phyloP scores from a whole-genome alignment of 37 sponge, comb jelly and placozoan species.

The Diacarnus erythraeanus region DNA sequence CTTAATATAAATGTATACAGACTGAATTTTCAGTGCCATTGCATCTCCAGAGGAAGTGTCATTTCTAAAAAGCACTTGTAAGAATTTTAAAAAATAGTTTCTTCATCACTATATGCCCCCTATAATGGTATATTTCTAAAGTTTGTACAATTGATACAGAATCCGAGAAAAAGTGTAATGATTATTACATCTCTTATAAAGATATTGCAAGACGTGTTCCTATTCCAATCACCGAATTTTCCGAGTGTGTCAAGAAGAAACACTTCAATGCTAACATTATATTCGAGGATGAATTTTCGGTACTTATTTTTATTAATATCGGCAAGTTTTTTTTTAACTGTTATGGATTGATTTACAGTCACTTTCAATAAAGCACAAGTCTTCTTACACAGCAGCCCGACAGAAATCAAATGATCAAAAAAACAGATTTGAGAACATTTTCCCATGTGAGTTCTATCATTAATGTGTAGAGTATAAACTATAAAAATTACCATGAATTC shows the following conservation, averaged over 20 bases:
- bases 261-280: conserved; percentile 54
- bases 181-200: background rate
- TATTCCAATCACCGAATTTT: conserved; percentile 55
- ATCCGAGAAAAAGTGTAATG: no score
- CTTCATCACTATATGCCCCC: no score
- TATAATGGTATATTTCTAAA: no score
- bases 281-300: conserved; percentile 73
- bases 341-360: conserved; percentile 27
- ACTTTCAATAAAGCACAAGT: conserved; percentile 16
- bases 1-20: no score
- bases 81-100: no score
- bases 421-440: conserved; percentile 71
- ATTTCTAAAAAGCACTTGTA: no score
- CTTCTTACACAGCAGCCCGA: conserved; percentile 32
- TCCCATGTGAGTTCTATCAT: conserved; percentile 49
- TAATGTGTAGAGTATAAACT: background rate
- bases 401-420: conserved; percentile 38
- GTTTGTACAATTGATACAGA: no score
- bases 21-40: no score
- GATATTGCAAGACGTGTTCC: background rate
- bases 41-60: no score
- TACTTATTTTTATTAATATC: background rate
- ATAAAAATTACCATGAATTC: background rate
- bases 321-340: background rate
- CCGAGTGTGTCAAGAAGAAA: conserved; percentile 43